Evolutionary conservation across 2,888 invertebrate species (phyloP), one percentile per base, ranked within the genome.

Genomic region (Uloborus plumipes): DNA sequence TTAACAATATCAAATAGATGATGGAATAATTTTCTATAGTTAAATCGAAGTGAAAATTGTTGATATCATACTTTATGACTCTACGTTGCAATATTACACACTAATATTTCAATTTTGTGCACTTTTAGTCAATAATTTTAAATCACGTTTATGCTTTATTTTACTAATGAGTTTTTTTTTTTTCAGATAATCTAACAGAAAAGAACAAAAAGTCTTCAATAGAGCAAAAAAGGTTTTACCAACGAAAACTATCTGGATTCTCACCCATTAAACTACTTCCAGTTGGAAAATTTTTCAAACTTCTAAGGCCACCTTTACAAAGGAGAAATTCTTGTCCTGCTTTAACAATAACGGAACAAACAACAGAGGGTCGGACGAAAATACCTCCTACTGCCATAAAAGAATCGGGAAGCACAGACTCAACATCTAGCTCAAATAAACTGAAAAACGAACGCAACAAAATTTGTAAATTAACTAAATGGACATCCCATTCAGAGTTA

Each of bases 201-300:
- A 73, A 72, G 67, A 75, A 82, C 55, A 76, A 75, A 18, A 82
- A 76, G 16, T 75, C 71, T 1, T 71, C 71, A 2, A 70, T 71
- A n/a, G 81, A 82, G 47, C 75, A 64, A 22, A 82, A 82, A 22
- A 70, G 81, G 13, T 82, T 82, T 53, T 82, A 75, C 55, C 81
- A 82, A 26, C 62, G 81, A 15, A 82, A 82, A 26, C 64, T 82
- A 6, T 75, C 75, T n/a, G 75, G 70, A 26, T 55, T 75, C 16
- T 59, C 74, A 16, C 67, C 67, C 3, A 50, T 71, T n/a, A 80
- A 80, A 55, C 26, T 58, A 1, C 58, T 80, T 16, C 79, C 79
- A 39, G 71, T 75, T 15, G 70, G 71, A n/a, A 62, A 74, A n/a
- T 61, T 82, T 22, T 76, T 82, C 59, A 70, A 66, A 53, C 50